Conservation (phyloP, 2,113 vertebrate species). For the Ibidorhyncha struthersii region DNA sequence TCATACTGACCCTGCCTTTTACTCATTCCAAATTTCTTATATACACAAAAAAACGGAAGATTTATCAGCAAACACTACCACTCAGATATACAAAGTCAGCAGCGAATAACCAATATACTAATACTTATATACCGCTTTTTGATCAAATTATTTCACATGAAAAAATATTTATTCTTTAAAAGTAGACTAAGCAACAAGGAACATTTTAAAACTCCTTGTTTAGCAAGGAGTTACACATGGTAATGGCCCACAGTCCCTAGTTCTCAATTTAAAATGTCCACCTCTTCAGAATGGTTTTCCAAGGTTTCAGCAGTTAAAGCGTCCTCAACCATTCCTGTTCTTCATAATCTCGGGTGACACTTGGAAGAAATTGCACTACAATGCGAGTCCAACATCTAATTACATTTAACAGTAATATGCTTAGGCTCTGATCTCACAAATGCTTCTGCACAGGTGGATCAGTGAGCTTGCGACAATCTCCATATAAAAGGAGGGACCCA, state of each 20-base stretch:
- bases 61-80: neutral
- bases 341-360: conserved; percentile 9
- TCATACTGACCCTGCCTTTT: neutral
- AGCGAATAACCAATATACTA: neutral
- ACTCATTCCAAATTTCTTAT: neutral
- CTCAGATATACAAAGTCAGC: neutral
- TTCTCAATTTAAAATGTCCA: neutral
- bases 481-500: neutral
- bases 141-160: neutral
- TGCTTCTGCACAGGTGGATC: neutral
- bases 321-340: neutral
- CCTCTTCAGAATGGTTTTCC: neutral
- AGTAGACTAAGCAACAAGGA: neutral
- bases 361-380: neutral
- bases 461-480: neutral
- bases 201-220: neutral
- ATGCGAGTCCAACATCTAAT: neutral
- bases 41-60: neutral
- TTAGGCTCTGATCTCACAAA: conserved; percentile 32
- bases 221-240: neutral
- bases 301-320: neutral
- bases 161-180: neutral
- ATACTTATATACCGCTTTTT: neutral
- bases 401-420: conserved; percentile 32
- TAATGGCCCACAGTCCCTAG: neutral